Base-by-base conservation (phyloP, 2,888 invertebrate genomes). In the Protonemura montana region DNA sequence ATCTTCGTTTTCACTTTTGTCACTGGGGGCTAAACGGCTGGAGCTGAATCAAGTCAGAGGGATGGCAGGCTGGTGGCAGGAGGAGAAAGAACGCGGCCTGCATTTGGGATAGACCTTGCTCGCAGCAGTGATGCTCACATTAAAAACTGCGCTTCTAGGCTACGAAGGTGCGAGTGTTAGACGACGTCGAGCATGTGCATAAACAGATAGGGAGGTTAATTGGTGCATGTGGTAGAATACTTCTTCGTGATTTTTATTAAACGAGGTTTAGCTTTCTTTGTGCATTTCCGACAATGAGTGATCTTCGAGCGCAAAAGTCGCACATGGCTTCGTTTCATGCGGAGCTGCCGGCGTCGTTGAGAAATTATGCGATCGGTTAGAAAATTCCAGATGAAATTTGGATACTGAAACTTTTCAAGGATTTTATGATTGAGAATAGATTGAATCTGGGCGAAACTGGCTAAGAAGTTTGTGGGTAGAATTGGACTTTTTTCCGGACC, bases 1-100 rank as follows among this genome's bases (percentile, higher is more conserved):
- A 78, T 78, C 78, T 78, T 78, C 78, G 78, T 78, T 78, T 78
- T 27, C 27, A 28, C 26, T 26, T 78, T 5, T 78, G 78, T 78
- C 78, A 77, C 78, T 27, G 59, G 59, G 13, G 59, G 59, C 59
- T 16, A 59, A 10, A 59, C 21, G 59, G 59, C 21, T 21, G 59
- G 21, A 59, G 59, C 21, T 21, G 59, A 59, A 7, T 21, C 16
- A 21, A 59, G 41, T 41, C 41, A 41, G 41, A 7, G 41, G 41
- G 41, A 41, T 41, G 41, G 41, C n/a, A n/a, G n/a, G n/a, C n/a
- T n/a, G 35, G 35, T 35, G 35, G 35, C 21, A 21, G 59, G 59
- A 59, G 21, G 13, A 21, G 59, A 2, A 21, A n/a, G n/a, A n/a
- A n/a, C n/a, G n/a, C 13, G 59, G 59, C 59, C 59, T 59, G 59